Evolutionary conservation across 2,113 vertebrate species (phyloP), one percentile per base, ranked within the genome.

Genomic region (Oxygymnocypris stewartii): DNA sequence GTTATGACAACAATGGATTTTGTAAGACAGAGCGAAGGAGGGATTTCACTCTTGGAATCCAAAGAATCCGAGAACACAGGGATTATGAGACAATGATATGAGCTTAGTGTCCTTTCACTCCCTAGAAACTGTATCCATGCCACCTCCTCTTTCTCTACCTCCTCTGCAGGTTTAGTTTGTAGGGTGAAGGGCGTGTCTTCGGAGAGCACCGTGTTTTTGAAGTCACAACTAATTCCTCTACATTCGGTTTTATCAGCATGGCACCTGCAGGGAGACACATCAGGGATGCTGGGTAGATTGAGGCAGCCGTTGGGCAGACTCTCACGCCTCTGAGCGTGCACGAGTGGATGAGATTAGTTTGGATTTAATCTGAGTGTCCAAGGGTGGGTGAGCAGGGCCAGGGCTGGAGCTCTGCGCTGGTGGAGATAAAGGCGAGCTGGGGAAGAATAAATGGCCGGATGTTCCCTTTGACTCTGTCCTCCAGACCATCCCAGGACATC

Each of bases 281-380:
- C 76, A 40, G n/a, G 63, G 61, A 87, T 28, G 14, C 80, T 57
- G 42, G 44, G 54, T 37, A 61, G 54, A 82, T 63, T n/a, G 31
- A 69, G 49, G 47, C 47, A 84, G 47, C 20, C 40, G 65, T 80
- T 44, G 54, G 28, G 69, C 79, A 82, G 79, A 7, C 67, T 63
- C 47, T 61, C 9, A 4, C 20, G 65, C 23, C 6, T 37, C 25
- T 23, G 88, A 40, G 63, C 12, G 44, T 74, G 63, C 81, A 87
- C 87, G 86, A 90, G 88, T 88, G 90, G 90, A 90, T 91, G 87
- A 92, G 92, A 94, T 94, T 93, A 93, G 85, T 88, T 81, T 89
- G 89, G 54, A 82, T 75, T 85, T 94, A 93, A 94, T 94, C 93
- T 89, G 87, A 85, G 85, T 80, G 87, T 86, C 86, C 89, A 89